Evolutionary conservation across 2,797 vertebrate genomes (phyloP).

Genomic region (Huso huso): DNA sequence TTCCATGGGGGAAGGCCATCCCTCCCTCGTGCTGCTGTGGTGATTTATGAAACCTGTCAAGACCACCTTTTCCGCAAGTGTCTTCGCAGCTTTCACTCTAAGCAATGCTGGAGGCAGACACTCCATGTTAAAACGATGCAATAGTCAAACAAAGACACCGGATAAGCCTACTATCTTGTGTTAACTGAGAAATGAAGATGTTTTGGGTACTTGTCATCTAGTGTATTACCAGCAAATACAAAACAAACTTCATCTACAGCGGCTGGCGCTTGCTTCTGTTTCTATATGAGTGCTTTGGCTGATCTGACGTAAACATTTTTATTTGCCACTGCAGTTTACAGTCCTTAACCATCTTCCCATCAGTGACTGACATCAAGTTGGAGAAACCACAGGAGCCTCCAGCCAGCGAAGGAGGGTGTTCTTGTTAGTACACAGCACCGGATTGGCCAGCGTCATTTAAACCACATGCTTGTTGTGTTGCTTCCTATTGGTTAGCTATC

Average conservation of each 20-base stretch:
- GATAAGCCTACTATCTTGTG: neutral
- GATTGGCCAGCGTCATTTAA: constrained; percentile 48
- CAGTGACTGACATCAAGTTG: constrained; percentile 85
- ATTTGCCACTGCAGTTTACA: too few species aligned
- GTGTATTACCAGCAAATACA: neutral
- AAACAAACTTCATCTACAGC: too few species aligned
- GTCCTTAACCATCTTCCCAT: constrained; percentile 54
- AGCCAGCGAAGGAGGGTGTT: constrained; percentile 74
- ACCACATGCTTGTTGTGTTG: constrained; percentile 77
- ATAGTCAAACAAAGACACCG: neutral
- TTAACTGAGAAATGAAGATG: neutral
- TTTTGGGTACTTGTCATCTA: neutral
- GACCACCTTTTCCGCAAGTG: constrained; percentile 18
- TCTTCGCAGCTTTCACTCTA: constrained; percentile 18
- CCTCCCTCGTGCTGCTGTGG: neutral
- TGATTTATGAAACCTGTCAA: constrained; percentile 33
- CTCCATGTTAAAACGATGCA: constrained; percentile 20
- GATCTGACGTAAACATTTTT: too few species aligned
- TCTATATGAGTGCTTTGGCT: too few species aligned
- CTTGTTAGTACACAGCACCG: constrained; percentile 70
- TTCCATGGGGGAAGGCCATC: constrained; percentile 24
- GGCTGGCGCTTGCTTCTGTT: too few species aligned
- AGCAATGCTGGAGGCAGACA: constrained; percentile 19
- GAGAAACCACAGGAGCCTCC: constrained; percentile 74
- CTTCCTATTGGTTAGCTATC: constrained; percentile 79